Evolutionary conservation across 2,797 vertebrate genomes (phyloP), one percentile per base, ranked within the genome.

Genomic region (Sebastes trivittatus): DNA sequence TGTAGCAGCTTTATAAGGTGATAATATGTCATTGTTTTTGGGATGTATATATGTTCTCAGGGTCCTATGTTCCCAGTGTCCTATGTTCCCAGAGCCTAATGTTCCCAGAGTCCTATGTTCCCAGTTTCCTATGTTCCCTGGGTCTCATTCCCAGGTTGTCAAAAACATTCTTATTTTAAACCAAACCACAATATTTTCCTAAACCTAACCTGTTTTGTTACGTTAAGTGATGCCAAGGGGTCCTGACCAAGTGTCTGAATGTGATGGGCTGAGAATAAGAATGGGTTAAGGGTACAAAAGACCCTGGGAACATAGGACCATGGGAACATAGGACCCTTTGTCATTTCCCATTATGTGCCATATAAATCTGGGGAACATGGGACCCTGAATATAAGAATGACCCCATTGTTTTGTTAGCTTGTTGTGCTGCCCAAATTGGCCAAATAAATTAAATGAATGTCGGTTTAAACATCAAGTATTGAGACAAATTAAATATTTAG

Each of bases 171-270:
- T 49, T 49, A 49, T 54, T 54, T 54, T 54, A 54, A n/a, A 0
- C 49, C 20, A n/a, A 54, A 54, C 49, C 20, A 54, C 0, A 0
- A 54, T 54, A 18, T 54, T 54, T 54, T 54, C 49, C 1, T 54
- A 54, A 54, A n/a, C 0, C 20, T n/a, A 54, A 54, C 20, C 49
- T 0, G 0, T 20, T 46, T 46, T 46, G 42, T 46, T 46, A 46
- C 7, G 29, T 29, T 29, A 29, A 42, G 38, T 46, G 38, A 18
- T 0, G 14, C 38, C 42, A 8, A 46, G 16, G 16, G 7, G 7
- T 46, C 16, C 42, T 46, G 42, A 46, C 42, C 16, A 20, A 46
- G 42, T 46, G 16, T 46, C 16, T 18, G 42, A 46, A 46, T 46
- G 42, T 46, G 42, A 46, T 0, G 16, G 16, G 3, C 16, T 18